Conservation (phyloP, 2,113 vertebrate genomes). For the Maccullochella peelii region DNA sequence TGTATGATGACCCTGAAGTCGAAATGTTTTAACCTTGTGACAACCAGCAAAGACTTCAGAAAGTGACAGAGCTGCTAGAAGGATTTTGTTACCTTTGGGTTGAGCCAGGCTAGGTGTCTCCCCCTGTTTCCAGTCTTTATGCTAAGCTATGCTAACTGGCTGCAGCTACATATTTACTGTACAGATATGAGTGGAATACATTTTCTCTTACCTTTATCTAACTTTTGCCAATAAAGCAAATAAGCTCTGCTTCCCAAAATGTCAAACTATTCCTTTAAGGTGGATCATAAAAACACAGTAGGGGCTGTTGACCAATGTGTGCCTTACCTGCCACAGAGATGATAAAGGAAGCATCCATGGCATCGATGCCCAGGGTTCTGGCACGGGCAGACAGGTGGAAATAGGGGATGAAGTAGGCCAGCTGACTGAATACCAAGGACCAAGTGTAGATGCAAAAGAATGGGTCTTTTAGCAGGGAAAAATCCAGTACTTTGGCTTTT, state of each 20-base stretch:
- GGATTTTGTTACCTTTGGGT: neutral
- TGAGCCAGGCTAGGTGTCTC: neutral
- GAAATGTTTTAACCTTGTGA: no score
- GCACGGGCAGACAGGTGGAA: conserved; percentile 93
- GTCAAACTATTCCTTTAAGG: neutral
- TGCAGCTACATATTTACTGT: no score
- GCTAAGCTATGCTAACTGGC: no score
- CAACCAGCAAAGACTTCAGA: no score
- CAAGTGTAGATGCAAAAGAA: conserved; percentile 93
- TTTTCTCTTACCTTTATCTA: neutral
- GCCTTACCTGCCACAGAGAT: conserved; percentile 91
- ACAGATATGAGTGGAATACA: no score
- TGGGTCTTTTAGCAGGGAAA: conserved; percentile 90
- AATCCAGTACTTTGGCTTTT: conserved; percentile 83
- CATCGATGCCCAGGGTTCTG: conserved; percentile 87
- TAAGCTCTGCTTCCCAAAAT: neutral
- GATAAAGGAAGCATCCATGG: conserved; percentile 93
- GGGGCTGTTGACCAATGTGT: neutral
- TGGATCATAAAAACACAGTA: neutral
- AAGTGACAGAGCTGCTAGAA: no score
- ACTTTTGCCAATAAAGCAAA: neutral
- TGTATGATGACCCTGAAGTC: no score
- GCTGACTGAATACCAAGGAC: conserved; percentile 93
- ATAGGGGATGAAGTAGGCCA: conserved; percentile 92
- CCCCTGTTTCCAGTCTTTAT: no score